These are phyloP conservation scores for Andrena minutula DNA, from an alignment of 2,888 invertebrate genomes.

Conservation along the genomic window DNA sequence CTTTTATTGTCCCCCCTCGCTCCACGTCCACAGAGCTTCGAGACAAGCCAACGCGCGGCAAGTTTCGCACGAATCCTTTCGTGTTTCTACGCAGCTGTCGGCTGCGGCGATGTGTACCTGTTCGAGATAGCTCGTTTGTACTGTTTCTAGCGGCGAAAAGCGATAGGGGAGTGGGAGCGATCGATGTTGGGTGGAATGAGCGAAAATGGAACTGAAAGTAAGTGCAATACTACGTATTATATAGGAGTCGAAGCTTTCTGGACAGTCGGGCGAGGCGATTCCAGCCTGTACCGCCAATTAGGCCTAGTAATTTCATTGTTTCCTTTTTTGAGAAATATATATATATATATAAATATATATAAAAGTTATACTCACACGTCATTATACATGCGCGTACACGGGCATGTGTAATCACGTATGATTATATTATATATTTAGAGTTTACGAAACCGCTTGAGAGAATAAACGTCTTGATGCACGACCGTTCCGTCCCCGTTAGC, in stretches of 20 bases:
- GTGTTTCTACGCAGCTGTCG: conserved; percentile 37
- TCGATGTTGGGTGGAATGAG: conserved; percentile 27
- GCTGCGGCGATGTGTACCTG: conserved; percentile 57
- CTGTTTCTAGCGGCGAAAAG: conserved; percentile 8
- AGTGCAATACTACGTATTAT: conserved; percentile 25
- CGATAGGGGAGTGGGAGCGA: conserved; percentile 12
- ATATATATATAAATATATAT: conserved; percentile 59
- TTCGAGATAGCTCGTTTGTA: conserved; percentile 37
- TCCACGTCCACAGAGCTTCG: conserved; percentile 57
- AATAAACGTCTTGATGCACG: conserved; percentile 64
- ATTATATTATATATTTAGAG: conserved; percentile 79
- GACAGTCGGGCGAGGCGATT: conserved; percentile 35
- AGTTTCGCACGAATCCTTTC: conserved; percentile 40
- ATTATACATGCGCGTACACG: conserved; percentile 71
- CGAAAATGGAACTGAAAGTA: conserved; percentile 33
- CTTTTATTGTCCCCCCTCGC: neutral
- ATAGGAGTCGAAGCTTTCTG: conserved; percentile 55
- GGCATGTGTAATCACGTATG: conserved; percentile 70
- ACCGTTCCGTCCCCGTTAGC: conserved; percentile 56
- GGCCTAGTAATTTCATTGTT: conserved; percentile 83
- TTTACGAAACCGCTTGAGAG: conserved; percentile 79
- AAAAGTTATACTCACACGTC: conserved; percentile 69
- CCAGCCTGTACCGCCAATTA: conserved; percentile 81
- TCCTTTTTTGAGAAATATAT: conserved; percentile 76
- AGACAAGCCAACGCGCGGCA: conserved; percentile 54